Conservation (phyloP, 2,797 vertebrate species). For the Kryptopterus vitreolus region DNA sequence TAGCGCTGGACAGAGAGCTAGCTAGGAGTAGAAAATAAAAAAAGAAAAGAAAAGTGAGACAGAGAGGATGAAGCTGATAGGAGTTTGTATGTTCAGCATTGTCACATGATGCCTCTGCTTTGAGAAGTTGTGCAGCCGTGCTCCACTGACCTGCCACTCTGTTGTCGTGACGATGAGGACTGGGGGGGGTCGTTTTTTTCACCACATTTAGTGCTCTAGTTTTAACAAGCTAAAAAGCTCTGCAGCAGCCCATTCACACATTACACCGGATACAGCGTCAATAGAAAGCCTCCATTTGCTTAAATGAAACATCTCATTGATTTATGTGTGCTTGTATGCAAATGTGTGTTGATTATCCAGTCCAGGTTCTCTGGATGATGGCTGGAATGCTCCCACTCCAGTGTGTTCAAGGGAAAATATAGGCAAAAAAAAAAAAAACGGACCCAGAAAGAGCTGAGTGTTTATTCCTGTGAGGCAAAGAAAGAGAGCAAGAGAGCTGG, state of each 20-base stretch:
- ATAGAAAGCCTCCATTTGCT: slow-evolving; percentile 21
- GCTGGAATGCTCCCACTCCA: slow-evolving; percentile 11
- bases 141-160: slow-evolving; percentile 54
- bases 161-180: slow-evolving; percentile 37
- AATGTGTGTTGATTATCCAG: slow-evolving; percentile 24
- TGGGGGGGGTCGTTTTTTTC: slow-evolving; percentile 44
- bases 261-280: slow-evolving; percentile 7
- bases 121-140: slow-evolving; percentile 48
- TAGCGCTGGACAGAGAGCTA: slow-evolving; percentile 1
- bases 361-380: slow-evolving; percentile 24
- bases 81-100: slow-evolving; percentile 39
- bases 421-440: slow-evolving; percentile 19
- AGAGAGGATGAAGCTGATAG: slow-evolving; percentile 35
- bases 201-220: slow-evolving; percentile 25
- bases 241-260: slow-evolving; percentile 17
- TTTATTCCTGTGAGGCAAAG: slow-evolving; percentile 44
- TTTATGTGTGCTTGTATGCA: slow-evolving; percentile 37
- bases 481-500: slow-evolving; percentile 12
- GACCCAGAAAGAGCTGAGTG: slow-evolving; percentile 47
- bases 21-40: not conserved
- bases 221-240: slow-evolving; percentile 6
- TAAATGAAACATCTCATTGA: slow-evolving; percentile 47
- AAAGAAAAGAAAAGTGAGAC: not conserved
- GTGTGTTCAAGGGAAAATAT: slow-evolving; percentile 3
- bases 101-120: slow-evolving; percentile 44